Evolutionary conservation across 2,113 vertebrate genomes (phyloP).

Genomic region (Rhinolophus ferrumequinum): DNA sequence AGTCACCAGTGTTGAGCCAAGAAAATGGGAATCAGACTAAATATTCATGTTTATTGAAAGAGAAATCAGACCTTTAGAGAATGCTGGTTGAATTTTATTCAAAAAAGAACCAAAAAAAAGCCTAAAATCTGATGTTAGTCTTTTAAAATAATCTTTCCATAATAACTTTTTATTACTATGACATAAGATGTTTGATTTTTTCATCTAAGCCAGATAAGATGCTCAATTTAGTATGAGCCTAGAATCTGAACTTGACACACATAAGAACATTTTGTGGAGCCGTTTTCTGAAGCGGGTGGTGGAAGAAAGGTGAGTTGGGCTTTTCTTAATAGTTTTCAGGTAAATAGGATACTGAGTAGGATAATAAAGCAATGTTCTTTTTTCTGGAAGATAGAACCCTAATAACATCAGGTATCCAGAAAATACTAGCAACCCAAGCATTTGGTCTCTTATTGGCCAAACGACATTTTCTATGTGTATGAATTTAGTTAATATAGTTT

Average conservation of each 20-base stretch:
- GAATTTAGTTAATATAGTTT: not conserved
- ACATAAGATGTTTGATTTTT: not conserved
- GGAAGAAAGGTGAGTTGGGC: not conserved
- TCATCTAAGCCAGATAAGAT: not conserved
- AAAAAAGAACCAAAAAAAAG: not conserved
- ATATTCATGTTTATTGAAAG: not conserved
- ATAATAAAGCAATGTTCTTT: not conserved
- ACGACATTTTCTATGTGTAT: not conserved
- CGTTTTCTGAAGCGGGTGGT: not conserved
- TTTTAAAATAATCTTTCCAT: constrained; percentile 27
- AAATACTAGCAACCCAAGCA: not conserved
- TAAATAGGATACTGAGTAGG: not conserved
- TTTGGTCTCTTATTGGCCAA: not conserved
- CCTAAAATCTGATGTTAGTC: not conserved
- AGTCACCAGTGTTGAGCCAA: not conserved
- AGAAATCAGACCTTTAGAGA: constrained; percentile 12
- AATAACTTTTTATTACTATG: not conserved
- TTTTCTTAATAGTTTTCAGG: not conserved
- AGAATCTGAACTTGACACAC: constrained; percentile 7
- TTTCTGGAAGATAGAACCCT: not conserved
- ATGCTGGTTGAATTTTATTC: not conserved
- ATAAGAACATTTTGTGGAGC: not conserved
- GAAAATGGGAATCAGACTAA: not conserved
- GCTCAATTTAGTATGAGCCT: not conserved
- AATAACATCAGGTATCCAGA: not conserved